Base-by-base conservation (phyloP, 2,888 invertebrate genomes). In the Macaria liturata region DNA sequence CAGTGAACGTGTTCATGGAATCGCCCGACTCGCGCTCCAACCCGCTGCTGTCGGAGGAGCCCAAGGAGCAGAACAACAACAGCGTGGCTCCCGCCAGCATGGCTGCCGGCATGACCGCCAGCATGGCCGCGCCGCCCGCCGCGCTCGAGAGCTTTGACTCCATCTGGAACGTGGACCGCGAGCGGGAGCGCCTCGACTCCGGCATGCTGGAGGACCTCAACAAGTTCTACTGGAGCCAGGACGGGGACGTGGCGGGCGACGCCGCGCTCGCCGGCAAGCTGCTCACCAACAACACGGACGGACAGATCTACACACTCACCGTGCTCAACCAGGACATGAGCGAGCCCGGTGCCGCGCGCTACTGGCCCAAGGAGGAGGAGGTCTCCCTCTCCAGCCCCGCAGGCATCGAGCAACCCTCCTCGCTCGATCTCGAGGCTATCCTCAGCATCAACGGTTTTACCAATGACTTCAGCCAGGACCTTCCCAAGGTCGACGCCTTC, bases 281-380 rank as follows among this genome's bases (percentile, higher is more conserved):
- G 62, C 91, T 90, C 64, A 91, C 90, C 68, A 95, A 95, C 76
- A 95, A 95, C 75, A 95, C 95, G n/a, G 96, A 96, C 74, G 96
- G 96, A 67, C 94, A 95, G 81, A 97, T 97, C 77, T 97, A 97
- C 83, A 97, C 97, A 57, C 88, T 97, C 65, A 97, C 97, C 76
- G 97, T 97, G 80, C 94, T 97, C 78, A 97, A 97, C 84, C 96
- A 96, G 74, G 95, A 95, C 65, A 89, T 93, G 78, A 96, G 95
- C 70, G 95, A 95, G 71, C 84, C 93, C 72, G 86, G 92, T 83
- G 91, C 95, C 76, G 92, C 93, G 83, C 92, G 94, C 62, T 94
- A 94, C 93, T 92, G 95, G 84, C 79, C 93, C 68, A 93, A 96
- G 88, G 92, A 95, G 74, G 95, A 95, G 72, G 94, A 93, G 52